Conservation (phyloP, 2,113 vertebrate genomes). For the Cavia aperea region DNA sequence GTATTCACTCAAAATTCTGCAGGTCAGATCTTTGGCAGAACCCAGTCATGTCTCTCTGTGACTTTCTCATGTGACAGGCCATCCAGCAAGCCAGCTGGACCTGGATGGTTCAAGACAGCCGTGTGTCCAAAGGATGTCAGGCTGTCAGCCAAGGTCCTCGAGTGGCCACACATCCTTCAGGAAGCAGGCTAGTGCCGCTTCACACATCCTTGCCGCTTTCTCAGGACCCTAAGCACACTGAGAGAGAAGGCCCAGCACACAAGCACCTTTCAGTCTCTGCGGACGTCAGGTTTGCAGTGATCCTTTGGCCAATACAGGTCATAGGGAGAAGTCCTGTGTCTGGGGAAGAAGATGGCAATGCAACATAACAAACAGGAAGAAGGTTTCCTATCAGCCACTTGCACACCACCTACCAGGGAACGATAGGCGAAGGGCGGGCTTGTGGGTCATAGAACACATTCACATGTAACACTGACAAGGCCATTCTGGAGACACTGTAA, state of each 20-base stretch:
- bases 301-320: background rate
- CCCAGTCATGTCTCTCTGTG: background rate
- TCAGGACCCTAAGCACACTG: background rate
- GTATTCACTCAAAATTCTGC: background rate
- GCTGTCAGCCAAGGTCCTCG: background rate
- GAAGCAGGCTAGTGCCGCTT: background rate
- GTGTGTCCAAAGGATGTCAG: background rate
- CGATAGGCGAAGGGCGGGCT: background rate
- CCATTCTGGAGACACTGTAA: background rate
- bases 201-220: background rate
- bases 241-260: background rate
- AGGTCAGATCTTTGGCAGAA: background rate
- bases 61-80: background rate
- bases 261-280: background rate
- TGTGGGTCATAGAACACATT: background rate
- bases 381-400: background rate
- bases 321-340: background rate
- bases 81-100: background rate
- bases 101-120: background rate
- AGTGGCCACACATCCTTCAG: background rate
- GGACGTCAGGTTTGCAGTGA: background rate
- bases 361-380: background rate
- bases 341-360: background rate
- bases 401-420: background rate
- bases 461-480: background rate